Percentiles rank a stretch among this genome's conserved stretches.
These are phyloP conservation scores for Aphis gossypii DNA, from an alignment of 1,140 invertebrate genomes.

Conservation along the genomic window DNA sequence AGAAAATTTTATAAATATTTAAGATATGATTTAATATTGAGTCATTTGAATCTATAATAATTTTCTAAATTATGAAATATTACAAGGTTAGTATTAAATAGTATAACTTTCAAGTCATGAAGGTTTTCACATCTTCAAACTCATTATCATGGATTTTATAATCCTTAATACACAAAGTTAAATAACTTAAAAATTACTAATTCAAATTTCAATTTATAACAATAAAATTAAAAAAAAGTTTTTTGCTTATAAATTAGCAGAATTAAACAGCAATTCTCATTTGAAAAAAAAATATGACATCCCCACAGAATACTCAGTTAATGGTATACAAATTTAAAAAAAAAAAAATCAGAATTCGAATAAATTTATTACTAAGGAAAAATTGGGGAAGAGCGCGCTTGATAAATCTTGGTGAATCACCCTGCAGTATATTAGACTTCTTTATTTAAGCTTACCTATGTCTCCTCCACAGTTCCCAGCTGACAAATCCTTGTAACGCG, in stretches of 20 bases:
- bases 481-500: conserved; percentile 90
- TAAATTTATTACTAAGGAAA: background rate
- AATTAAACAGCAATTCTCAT: background rate
- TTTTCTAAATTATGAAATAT: too few relatives aligned
- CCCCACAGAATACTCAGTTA: background rate
- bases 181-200: background rate
- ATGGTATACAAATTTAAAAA: too few relatives aligned
- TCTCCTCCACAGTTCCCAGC: conserved; percentile 91
- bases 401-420: background rate
- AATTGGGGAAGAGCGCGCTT: background rate
- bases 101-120: too few relatives aligned
- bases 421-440: background rate
- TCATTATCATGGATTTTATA: too few relatives aligned
- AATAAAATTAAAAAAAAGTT: background rate
- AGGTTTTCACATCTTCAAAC: too few relatives aligned
- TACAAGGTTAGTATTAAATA: too few relatives aligned
- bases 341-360: background rate
- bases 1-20: too few relatives aligned
- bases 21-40: too few relatives aligned
- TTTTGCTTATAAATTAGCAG: background rate
- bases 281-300: background rate
- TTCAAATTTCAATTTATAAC: background rate
- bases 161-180: background rate
- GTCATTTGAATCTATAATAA: too few relatives aligned
- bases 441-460: conserved; percentile 70